Percentiles rank a stretch among this genome's conserved stretches.
phyloP scores from a whole-genome alignment of 2,113 vertebrate species.

The Odocoileus hemionus region DNA sequence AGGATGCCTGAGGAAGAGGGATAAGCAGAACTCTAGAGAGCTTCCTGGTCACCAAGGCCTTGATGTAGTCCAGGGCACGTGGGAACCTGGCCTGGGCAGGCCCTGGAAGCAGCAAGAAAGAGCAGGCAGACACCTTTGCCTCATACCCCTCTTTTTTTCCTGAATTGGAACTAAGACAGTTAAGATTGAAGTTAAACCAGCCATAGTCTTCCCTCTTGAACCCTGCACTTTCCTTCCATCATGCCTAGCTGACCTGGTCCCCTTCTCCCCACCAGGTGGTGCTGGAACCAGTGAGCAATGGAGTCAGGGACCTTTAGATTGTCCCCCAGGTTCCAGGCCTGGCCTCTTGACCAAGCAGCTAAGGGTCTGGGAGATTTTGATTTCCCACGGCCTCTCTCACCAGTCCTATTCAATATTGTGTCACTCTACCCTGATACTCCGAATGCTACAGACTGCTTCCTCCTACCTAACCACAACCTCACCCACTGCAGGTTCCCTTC shows the following conservation, averaged over 20 bases:
- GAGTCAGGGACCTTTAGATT: not conserved
- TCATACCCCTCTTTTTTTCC: not conserved
- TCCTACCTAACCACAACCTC: slow-evolving; percentile 60
- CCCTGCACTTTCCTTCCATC: not conserved
- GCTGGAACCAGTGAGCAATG: not conserved
- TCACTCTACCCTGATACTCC: not conserved
- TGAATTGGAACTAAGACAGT: not conserved
- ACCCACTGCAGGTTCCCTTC: slow-evolving; percentile 54
- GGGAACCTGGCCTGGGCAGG: not conserved
- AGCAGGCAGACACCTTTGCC: not conserved
- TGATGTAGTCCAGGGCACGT: not conserved
- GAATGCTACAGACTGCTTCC: slow-evolving; percentile 54
- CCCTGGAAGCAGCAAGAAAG: not conserved
- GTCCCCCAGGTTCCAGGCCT: not conserved
- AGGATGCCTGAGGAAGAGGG: not conserved
- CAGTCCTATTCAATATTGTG: slow-evolving; percentile 25
- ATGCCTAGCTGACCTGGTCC: not conserved
- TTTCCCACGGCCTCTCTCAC: slow-evolving; percentile 43
- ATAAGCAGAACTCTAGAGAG: not conserved
- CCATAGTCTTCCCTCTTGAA: not conserved
- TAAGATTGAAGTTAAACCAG: not conserved
- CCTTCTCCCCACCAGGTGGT: not conserved
- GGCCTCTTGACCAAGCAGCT: not conserved
- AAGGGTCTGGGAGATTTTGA: not conserved
- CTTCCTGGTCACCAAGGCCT: not conserved